These are phyloP conservation scores for Trimorus sp. DNA, from an alignment of 2,888 invertebrate genomes.

Conservation along the genomic window DNA sequence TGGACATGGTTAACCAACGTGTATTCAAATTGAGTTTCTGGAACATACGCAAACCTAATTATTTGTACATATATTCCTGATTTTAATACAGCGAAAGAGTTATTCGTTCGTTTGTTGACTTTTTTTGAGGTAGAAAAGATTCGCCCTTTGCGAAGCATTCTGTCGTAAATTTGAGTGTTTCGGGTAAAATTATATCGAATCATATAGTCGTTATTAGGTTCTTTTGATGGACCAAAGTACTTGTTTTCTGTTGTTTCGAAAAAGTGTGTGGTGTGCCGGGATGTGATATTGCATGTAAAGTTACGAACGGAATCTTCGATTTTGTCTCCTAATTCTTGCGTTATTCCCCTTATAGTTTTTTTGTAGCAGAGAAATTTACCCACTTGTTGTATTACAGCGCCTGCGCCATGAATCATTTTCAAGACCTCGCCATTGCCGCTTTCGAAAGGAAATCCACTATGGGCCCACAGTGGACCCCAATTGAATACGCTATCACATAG, in stretches of 20 bases:
- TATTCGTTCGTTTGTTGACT: conserved; percentile 26
- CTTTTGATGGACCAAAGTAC: conserved; percentile 21
- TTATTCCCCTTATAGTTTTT: conserved; percentile 1
- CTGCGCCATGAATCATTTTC: conserved; percentile 11
- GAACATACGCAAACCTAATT: conserved; percentile 28
- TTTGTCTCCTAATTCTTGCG: conserved; percentile 10
- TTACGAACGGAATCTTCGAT: conserved; percentile 5
- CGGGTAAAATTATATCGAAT: conserved; percentile 1
- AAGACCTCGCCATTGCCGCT: conserved; percentile 20
- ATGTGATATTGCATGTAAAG: background rate
- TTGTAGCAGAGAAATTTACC: conserved; percentile 13
- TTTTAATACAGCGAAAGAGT: conserved; percentile 24
- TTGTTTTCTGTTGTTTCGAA: conserved; percentile 10
- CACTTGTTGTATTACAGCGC: conserved; percentile 3
- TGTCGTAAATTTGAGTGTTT: conserved; percentile 9
- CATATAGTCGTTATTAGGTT: background rate
- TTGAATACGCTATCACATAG: conserved; percentile 40
- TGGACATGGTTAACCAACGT: conserved; percentile 19
- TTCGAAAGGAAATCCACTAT: conserved; percentile 38
- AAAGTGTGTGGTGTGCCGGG: background rate
- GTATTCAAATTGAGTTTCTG: background rate
- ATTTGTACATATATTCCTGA: conserved; percentile 8
- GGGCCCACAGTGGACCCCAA: conserved; percentile 51
- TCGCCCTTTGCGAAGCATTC: conserved; percentile 25
- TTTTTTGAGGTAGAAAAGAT: conserved; percentile 15